A percentile compares a stretch with the other conserved stretches of the same genome.
Conservation (phyloP, 2,113 vertebrate genomes). For the Phyllostomus discolor region DNA sequence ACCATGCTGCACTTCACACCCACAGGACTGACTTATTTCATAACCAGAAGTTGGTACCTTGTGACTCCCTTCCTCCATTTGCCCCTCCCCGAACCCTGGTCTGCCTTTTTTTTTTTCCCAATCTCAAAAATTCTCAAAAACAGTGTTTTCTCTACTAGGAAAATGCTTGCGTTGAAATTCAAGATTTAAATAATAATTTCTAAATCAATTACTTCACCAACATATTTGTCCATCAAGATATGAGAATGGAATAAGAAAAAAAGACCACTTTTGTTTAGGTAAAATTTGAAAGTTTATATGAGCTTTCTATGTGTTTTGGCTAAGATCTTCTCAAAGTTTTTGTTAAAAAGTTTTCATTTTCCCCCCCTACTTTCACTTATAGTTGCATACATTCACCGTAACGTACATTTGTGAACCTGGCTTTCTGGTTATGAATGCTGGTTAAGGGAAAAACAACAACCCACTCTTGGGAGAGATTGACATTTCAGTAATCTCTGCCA, state of each 20-base stretch:
- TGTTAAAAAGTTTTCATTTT: neutral
- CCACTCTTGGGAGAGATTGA: neutral
- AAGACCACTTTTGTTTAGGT: neutral
- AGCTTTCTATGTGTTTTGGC: neutral
- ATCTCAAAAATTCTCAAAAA: neutral
- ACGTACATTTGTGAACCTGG: neutral
- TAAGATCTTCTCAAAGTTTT: neutral
- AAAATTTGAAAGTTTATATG: neutral
- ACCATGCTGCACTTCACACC: neutral
- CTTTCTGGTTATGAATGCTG: neutral
- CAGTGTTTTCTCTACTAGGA: neutral
- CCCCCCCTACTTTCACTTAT: neutral
- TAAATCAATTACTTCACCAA: neutral
- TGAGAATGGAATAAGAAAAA: neutral
- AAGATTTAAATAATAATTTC: constrained; percentile 7
- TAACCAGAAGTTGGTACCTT: neutral
- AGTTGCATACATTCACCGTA: neutral
- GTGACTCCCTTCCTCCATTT: neutral
- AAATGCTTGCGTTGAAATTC: neutral
- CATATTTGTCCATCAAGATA: neutral
- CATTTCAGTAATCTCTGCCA: constrained; percentile 33
- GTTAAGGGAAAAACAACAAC: neutral
- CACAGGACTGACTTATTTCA: neutral
- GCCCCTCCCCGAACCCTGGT: neutral
- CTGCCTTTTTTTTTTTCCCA: neutral